Evolutionary conservation across 2,888 invertebrate genomes (phyloP).

Genomic region (Ophion ventricosus): DNA sequence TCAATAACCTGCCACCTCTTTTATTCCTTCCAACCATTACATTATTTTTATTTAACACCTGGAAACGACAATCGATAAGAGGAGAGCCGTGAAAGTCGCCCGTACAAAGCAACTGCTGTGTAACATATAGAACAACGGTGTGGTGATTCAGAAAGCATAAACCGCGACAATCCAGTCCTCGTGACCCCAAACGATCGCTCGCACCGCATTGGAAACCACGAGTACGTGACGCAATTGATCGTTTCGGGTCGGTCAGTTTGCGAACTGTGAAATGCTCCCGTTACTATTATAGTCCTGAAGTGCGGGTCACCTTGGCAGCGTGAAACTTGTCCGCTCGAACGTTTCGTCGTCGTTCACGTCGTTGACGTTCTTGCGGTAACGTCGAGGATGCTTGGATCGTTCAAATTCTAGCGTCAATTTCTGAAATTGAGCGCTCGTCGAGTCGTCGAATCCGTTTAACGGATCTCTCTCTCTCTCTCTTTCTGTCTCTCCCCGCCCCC

Average conservation of each 20-base stretch:
- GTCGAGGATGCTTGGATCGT: slow-evolving; percentile 56
- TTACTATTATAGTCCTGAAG: slow-evolving; percentile 32
- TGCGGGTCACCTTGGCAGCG: slow-evolving; percentile 34
- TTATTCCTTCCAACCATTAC: not conserved
- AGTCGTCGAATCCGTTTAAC: slow-evolving; percentile 76
- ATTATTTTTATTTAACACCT: not conserved
- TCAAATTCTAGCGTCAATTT: slow-evolving; percentile 77
- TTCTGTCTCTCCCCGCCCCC: slow-evolving; percentile 59
- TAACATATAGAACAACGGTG: slow-evolving; percentile 12
- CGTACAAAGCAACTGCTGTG: slow-evolving; percentile 12
- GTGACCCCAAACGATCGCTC: slow-evolving; percentile 57
- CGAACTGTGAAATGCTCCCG: slow-evolving; percentile 50
- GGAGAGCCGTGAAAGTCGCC: slow-evolving; percentile 39
- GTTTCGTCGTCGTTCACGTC: slow-evolving; percentile 42
- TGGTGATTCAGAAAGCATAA: slow-evolving; percentile 52
- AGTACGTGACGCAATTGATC: slow-evolving; percentile 65
- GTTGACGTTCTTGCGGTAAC: slow-evolving; percentile 30
- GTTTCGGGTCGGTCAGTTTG: slow-evolving; percentile 53
- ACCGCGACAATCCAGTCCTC: slow-evolving; percentile 56
- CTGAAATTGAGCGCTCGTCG: slow-evolving; percentile 77
- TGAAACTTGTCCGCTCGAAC: slow-evolving; percentile 15
- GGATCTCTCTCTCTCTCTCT: slow-evolving; percentile 68
- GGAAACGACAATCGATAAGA: slow-evolving; percentile 33
- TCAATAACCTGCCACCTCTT: no score
- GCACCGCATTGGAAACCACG: slow-evolving; percentile 47